A percentile compares a stretch with the other conserved stretches of the same genome.
These are phyloP conservation scores for Cryptocheilus praepositus DNA, from an alignment of 2,888 invertebrate genomes.

Conservation along the genomic window DNA sequence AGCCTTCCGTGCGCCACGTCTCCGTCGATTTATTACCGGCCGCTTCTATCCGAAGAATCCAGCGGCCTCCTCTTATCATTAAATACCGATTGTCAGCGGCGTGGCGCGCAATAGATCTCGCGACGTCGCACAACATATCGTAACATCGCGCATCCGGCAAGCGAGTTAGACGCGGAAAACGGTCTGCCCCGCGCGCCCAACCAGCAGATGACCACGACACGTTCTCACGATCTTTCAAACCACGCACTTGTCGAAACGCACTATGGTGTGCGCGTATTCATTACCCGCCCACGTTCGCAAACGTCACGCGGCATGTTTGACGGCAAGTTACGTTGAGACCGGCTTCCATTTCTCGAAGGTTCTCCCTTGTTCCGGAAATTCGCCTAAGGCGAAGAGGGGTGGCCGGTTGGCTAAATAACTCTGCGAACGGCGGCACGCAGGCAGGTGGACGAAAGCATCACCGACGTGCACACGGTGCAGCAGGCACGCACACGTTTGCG, in stretches of 20 bases:
- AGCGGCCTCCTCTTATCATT: constrained; percentile 4
- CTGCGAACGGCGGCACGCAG: constrained; percentile 14
- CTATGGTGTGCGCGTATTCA: too few relatives aligned
- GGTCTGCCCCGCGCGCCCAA: neutral
- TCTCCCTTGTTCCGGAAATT: constrained; percentile 46
- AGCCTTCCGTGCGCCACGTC: too few relatives aligned
- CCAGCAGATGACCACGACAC: too few relatives aligned
- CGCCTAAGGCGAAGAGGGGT: constrained; percentile 40
- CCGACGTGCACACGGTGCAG: constrained; percentile 28
- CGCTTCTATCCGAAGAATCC: too few relatives aligned
- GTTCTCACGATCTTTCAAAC: too few relatives aligned
- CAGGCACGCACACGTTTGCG: neutral
- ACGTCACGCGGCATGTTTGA: neutral
- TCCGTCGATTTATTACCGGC: too few relatives aligned
- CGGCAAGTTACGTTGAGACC: constrained; percentile 6
- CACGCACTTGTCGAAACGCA: too few relatives aligned
- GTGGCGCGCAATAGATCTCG: too few relatives aligned
- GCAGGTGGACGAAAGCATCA: constrained; percentile 41
- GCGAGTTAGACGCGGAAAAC: neutral
- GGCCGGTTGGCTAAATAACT: constrained; percentile 24
- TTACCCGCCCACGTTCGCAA: neutral
- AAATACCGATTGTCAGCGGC: neutral
- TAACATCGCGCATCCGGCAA: too few relatives aligned
- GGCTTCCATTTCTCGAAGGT: constrained; percentile 37
- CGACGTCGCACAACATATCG: too few relatives aligned